Conservation (phyloP, 1,140 invertebrate species). For the Telenomus remus region DNA sequence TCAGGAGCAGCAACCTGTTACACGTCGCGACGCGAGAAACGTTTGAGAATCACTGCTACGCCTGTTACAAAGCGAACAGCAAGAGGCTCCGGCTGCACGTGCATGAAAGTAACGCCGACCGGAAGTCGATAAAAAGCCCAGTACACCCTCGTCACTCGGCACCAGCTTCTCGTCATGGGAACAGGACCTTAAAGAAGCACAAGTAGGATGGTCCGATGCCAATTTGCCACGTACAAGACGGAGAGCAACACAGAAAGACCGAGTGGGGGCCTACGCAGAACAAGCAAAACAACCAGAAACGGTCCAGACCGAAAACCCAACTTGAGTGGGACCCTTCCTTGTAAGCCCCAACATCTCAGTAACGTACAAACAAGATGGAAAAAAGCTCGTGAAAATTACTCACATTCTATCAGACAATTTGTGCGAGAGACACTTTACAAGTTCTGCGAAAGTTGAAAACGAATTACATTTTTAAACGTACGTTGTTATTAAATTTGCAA, state of each 20-base stretch:
- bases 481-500: no score
- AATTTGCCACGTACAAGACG: not conserved
- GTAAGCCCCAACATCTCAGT: constrained; percentile 33
- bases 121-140: constrained; percentile 76
- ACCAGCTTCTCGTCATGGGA: constrained; percentile 66
- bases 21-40: constrained; percentile 30
- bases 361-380: constrained; percentile 23
- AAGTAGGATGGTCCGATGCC: not conserved
- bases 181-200: constrained; percentile 57
- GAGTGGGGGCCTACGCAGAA: constrained; percentile 18
- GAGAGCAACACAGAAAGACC: not conserved
- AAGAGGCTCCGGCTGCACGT: constrained; percentile 67
- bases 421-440: no score
- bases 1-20: constrained; percentile 63
- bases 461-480: no score
- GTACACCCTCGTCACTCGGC: constrained; percentile 75
- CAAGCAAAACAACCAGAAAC: constrained; percentile 32
- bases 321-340: constrained; percentile 46
- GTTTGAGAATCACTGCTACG: constrained; percentile 69
- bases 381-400: constrained; percentile 9
- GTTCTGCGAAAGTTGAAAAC: no score
- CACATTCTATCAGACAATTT: no score
- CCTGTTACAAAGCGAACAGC: constrained; percentile 67
- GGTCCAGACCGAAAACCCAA: constrained; percentile 59
- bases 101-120: constrained; percentile 73